Conservation (phyloP, 2,113 vertebrate species). For the Gadus chalcogrammus region DNA sequence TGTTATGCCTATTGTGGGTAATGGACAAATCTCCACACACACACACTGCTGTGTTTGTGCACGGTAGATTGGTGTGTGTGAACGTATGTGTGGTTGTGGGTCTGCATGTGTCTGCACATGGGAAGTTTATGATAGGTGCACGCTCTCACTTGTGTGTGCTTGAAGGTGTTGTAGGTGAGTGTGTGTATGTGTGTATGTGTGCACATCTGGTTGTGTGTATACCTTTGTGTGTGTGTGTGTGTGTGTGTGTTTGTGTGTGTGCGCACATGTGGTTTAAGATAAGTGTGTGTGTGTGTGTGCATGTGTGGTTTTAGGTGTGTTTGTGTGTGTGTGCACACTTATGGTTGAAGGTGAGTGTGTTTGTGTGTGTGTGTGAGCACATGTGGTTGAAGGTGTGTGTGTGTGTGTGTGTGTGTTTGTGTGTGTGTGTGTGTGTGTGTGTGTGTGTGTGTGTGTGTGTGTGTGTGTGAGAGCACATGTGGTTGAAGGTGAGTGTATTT, state of each 20-base stretch:
- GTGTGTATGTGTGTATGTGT: constrained; percentile 17
- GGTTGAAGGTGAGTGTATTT: constrained; percentile 8
- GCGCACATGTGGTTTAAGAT: neutral
- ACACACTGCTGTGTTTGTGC: too few relatives aligned
- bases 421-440: constrained; percentile 24
- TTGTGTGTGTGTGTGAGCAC: constrained; percentile 9
- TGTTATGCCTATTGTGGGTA: neutral
- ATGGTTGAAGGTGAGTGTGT: constrained; percentile 14
- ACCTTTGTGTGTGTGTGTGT: constrained; percentile 24
- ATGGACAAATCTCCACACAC: too few relatives aligned
- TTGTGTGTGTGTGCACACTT: neutral
- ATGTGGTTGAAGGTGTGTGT: neutral
- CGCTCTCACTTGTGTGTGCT: constrained; percentile 29
- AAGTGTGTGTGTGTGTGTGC: neutral
- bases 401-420: constrained; percentile 35
- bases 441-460: constrained; percentile 15
- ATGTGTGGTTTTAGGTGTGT: constrained; percentile 38
- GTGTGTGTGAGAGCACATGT: constrained; percentile 10
- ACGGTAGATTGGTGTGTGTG: too few relatives aligned
- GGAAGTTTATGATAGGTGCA: constrained; percentile 12
- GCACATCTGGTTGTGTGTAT: too few relatives aligned
- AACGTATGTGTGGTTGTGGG: neutral
- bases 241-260: constrained; percentile 14
- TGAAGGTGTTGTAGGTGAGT: constrained; percentile 32
- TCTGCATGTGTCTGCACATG: constrained; percentile 20